Percentiles rank a stretch among this genome's conserved stretches.
These are phyloP conservation scores for Halichondria panicea DNA, from an alignment of 37 sponge, comb jelly and placozoan species.

Conservation along the genomic window DNA sequence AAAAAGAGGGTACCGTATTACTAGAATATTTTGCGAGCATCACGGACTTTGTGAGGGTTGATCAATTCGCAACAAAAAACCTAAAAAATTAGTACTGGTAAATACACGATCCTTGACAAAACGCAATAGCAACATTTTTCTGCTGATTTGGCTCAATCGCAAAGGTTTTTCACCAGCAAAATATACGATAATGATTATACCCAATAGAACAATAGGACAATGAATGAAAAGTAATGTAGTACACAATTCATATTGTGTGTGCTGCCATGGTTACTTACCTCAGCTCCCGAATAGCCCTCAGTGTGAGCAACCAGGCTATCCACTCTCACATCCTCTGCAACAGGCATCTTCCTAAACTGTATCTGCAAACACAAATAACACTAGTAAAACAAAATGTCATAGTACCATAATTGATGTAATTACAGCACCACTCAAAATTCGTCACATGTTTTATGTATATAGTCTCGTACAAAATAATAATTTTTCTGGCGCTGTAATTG, in stretches of 20 bases:
- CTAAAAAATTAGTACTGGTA: not conserved
- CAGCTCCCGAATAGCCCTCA: conserved; percentile 89
- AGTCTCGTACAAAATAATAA: not conserved
- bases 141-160: too few species aligned
- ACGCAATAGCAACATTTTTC: too few species aligned
- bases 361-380: conserved; percentile 44
- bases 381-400: not conserved
- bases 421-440: not conserved
- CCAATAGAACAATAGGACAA: too few species aligned
- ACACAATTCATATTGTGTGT: too few species aligned
- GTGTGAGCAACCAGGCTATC: conserved; percentile 58
- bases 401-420: not conserved
- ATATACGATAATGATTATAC: too few species aligned
- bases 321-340: conserved; percentile 55
- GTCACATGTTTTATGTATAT: not conserved
- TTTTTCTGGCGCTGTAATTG: not conserved
- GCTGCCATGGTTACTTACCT: conserved; percentile 75
- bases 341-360: conserved; percentile 68
- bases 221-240: too few species aligned
- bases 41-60: too few species aligned
- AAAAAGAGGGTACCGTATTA: not conserved
- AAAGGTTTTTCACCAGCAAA: too few species aligned
- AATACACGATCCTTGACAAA: not conserved
- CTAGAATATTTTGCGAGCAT: too few species aligned
- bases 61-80: too few species aligned